phyloP scores from a whole-genome alignment of 1,140 invertebrate genomes.

The Sogatella furcifera region DNA sequence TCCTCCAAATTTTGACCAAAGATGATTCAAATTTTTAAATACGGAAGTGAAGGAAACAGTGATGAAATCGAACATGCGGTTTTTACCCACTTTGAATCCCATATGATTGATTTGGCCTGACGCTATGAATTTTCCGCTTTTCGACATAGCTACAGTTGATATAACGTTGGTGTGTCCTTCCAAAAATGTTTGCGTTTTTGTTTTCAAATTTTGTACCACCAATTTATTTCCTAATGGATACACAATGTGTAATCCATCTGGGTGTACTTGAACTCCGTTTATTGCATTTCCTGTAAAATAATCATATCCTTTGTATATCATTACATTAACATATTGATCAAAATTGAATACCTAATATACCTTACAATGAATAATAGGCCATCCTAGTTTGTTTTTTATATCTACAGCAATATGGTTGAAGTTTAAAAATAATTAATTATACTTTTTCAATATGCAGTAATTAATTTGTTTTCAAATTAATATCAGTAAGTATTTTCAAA shows the following conservation, averaged over 20 bases:
- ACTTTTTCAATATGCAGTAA: no score
- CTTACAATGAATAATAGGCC: no score
- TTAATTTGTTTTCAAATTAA: no score
- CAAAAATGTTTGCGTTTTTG: slow-evolving; percentile 62
- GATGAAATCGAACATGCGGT: background rate
- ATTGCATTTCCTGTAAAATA: slow-evolving; percentile 47
- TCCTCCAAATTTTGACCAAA: background rate
- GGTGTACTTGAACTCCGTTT: slow-evolving; percentile 63
- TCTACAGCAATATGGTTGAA: no score
- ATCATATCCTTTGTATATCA: no score
- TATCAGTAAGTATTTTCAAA: no score
- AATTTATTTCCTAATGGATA: slow-evolving; percentile 80
- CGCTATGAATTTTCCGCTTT: slow-evolving; percentile 65
- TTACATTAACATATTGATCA: no score
- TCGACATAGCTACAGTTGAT: slow-evolving; percentile 67
- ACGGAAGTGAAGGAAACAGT: background rate
- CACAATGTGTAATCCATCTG: slow-evolving; percentile 59
- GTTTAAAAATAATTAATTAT: no score
- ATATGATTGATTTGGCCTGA: slow-evolving; percentile 84
- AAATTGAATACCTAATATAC: no score
- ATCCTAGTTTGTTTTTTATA: no score
- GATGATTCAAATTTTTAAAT: no score
- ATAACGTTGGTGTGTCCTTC: slow-evolving; percentile 76
- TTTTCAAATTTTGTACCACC: slow-evolving; percentile 60
- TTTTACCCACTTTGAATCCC: slow-evolving; percentile 61